These are phyloP conservation scores for Ageneiosus marmoratus DNA, from an alignment of 2,113 vertebrate genomes.

Conservation along the genomic window DNA sequence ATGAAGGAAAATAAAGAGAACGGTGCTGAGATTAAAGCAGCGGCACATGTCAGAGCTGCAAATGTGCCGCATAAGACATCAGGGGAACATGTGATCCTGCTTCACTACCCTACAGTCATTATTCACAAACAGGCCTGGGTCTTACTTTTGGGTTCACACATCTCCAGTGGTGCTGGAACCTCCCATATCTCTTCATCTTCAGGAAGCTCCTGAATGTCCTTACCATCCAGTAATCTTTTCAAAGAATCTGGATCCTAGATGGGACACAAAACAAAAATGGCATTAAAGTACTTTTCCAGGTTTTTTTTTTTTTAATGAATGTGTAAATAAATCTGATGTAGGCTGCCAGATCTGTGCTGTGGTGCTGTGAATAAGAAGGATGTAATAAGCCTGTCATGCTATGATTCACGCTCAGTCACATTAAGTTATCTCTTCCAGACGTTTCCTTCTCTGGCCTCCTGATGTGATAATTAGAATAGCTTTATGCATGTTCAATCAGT, in stretches of 20 bases:
- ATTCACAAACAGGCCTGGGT: neutral
- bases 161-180: slow-evolving; percentile 66
- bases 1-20: slow-evolving; percentile 1
- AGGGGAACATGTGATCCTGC: neutral
- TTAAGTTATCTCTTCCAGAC: slow-evolving; percentile 26
- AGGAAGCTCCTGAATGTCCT: slow-evolving; percentile 69
- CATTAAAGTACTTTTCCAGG: neutral
- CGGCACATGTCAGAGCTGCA: neutral
- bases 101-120: neutral
- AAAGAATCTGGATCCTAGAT: slow-evolving; percentile 62
- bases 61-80: slow-evolving; percentile 14
- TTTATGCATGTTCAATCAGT: slow-evolving; percentile 16
- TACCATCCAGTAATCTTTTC: slow-evolving; percentile 61
- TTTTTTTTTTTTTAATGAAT: too few relatives aligned
- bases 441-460: slow-evolving; percentile 27
- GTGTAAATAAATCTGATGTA: neutral
- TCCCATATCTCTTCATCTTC: slow-evolving; percentile 70
- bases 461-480: slow-evolving; percentile 49
- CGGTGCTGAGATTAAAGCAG: slow-evolving; percentile 29
- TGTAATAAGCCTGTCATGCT: slow-evolving; percentile 22
- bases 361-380: slow-evolving; percentile 2
- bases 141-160: slow-evolving; percentile 40
- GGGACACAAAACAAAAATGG: neutral
- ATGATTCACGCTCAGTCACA: slow-evolving; percentile 9
- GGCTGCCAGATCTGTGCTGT: neutral